Evolutionary conservation across 1,140 invertebrate genomes (phyloP), one percentile per base, ranked within the genome.

Genomic region (Panulirus ornatus): DNA sequence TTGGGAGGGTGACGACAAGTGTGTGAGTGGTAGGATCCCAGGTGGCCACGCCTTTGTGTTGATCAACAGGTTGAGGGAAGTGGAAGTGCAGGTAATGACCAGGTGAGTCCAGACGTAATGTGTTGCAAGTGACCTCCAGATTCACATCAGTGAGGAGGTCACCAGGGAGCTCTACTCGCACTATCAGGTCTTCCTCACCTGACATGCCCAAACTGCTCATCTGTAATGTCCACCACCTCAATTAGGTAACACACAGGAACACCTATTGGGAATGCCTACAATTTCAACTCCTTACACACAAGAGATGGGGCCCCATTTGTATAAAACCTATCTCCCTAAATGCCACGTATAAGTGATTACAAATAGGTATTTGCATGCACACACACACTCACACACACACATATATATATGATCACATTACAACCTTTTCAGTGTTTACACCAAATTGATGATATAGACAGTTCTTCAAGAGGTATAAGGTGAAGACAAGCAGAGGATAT

Each of bases 1-100:
- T 71, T 3, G 88, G 88, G 0, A 89, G 70, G 8, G 88, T 89
- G 34, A 89, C 81, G 1, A 81, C 63, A 30, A 89, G 88, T 27
- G 88, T 83, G 47, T 83, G 47, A 14, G 88, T 51, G 2, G 79
- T 47, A 19, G 88, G 88, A 30, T 89, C 88, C 88, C 88, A 89
- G 42, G 79, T 89, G 51, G 88, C 88, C 76, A 89, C 88, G 2
- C 88, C 88, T 16, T 83, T 54, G 27, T 70, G 38, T 47, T 89
- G 88, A 34, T 83, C 66, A 2, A 89, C 88, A 34, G 79, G 81
- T 44, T 81, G 88, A 5, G 88, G 88, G 0, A 89, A 81, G 30
- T 66, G 42, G 6, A 89, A 44, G 44, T 83, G 79, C 27, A 89
- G 88, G 79, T 73, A 44, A 47, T 89, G 51, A 47, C n/a, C 34